Conservation (phyloP, 2,113 vertebrate genomes). For the Nyctibius bracteatus region DNA sequence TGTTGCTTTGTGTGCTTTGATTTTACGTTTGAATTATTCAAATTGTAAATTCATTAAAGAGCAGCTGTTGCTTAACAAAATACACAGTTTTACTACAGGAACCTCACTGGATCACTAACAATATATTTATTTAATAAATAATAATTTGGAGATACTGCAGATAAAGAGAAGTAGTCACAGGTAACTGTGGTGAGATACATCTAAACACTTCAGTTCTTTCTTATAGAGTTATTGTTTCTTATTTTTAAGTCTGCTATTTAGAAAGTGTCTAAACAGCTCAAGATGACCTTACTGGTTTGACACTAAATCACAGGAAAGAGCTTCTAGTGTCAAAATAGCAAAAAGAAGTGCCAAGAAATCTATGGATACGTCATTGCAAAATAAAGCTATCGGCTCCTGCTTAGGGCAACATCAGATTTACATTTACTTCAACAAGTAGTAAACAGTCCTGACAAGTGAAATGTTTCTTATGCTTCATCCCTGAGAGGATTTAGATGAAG, state of each 20-base stretch:
- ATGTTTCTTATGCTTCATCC: conserved; percentile 29
- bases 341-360: conserved; percentile 58
- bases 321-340: conserved; percentile 37
- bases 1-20: not conserved
- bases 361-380: conserved; percentile 8
- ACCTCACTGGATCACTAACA: not conserved
- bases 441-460: conserved; percentile 64
- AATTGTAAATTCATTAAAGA: not conserved
- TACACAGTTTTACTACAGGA: not conserved
- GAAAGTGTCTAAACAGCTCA: conserved; percentile 45
- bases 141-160: not conserved
- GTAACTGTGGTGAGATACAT: not conserved
- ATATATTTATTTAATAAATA: not conserved
- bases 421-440: conserved; percentile 42
- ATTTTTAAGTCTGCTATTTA: conserved; percentile 26
- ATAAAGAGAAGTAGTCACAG: not conserved
- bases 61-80: not conserved
- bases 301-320: conserved; percentile 37
- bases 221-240: not conserved
- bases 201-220: not conserved
- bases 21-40: not conserved
- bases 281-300: conserved; percentile 53
- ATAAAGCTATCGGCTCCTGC: conserved; percentile 15
- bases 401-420: conserved; percentile 53
- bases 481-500: conserved; percentile 34